Evolutionary conservation across 2,797 vertebrate species (phyloP).

Genomic region (Lutjanus campechanus): DNA sequence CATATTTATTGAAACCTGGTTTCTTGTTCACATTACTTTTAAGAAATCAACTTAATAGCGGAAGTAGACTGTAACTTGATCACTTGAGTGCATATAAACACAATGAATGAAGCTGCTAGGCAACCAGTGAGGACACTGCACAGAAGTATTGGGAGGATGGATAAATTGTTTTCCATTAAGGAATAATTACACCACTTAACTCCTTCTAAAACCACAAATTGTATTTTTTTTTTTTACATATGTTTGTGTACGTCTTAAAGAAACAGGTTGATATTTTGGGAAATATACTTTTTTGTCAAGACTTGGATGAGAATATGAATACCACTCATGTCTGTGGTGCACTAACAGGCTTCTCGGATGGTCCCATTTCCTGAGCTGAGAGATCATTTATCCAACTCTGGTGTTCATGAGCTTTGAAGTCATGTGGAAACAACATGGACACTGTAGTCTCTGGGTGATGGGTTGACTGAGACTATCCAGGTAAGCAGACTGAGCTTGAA

Average conservation of each 20-base stretch:
- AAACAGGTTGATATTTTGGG: background rate
- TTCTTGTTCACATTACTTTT: background rate
- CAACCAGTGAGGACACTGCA: conserved; percentile 27
- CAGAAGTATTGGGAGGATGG: background rate
- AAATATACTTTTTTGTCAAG: background rate
- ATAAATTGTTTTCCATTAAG: conserved; percentile 7
- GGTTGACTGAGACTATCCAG: too few relatives aligned
- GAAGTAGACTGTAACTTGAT: background rate
- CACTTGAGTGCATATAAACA: background rate
- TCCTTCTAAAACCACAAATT: background rate
- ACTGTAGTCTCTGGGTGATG: too few relatives aligned
- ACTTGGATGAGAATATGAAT: too few relatives aligned
- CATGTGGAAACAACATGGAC: too few relatives aligned
- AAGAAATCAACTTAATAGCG: background rate
- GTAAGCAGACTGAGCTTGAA: too few relatives aligned
- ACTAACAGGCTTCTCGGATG: too few relatives aligned
- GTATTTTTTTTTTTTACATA: too few relatives aligned
- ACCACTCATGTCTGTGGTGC: too few relatives aligned
- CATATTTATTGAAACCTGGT: background rate
- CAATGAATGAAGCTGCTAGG: conserved; percentile 24
- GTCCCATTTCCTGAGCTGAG: too few relatives aligned
- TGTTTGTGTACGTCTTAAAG: background rate
- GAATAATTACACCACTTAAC: background rate
- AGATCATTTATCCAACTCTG: too few relatives aligned
- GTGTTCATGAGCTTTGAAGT: too few relatives aligned